Evolutionary conservation across 2,888 invertebrate species (phyloP), one percentile per base, ranked within the genome.

Genomic region (Ceratothoa steindachneri): DNA sequence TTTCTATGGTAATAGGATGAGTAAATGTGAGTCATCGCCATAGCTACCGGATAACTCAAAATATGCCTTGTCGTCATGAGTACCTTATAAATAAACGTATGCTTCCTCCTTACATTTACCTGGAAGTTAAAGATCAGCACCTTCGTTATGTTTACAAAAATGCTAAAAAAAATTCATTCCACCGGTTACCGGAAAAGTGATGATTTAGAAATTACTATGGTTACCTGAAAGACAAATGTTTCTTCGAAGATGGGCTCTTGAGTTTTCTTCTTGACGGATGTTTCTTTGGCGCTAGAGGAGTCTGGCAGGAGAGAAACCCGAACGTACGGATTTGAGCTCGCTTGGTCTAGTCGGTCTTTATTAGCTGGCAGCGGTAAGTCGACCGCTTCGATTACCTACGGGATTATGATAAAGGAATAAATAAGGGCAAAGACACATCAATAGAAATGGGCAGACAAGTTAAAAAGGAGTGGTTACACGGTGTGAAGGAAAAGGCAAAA

Each of bases 241-340:
- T 86, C 85, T 75, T 84, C 84, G 84, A 85, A 86, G 15, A 82
- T 81, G 0, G 86, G 86, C 67, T 83, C 81, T 81, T 85, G 85
- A 1, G 85, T 86, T 81, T 85, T 85, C 69, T 85, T 81, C 81
- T 85, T 83, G 29, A 86, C 85, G 2, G 84, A 82, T 2, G 85
- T 85, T 81, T 85, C 85, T 71, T 83, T 83, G 19, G 84, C 84
- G 79, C 84, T 84, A 81, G 85, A 85, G 74, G 83, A 83, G 81
- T 85, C 85, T 0, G 85, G 85, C 53, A 85, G 81, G 19, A 86
- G 82, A 15, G 83, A 84, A 52, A 85, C 81, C 80, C 81, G 69
- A 29, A 82, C 81, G 69, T 82, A 82, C 12, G 86, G 85, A 80
- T 86, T 85, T 15, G 85, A 85, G 80, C 85, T 85, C 9, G 85